Evolutionary conservation across 2,797 vertebrate genomes (phyloP), one percentile per base, ranked within the genome.

Genomic region (Uromys caudimaculatus): DNA sequence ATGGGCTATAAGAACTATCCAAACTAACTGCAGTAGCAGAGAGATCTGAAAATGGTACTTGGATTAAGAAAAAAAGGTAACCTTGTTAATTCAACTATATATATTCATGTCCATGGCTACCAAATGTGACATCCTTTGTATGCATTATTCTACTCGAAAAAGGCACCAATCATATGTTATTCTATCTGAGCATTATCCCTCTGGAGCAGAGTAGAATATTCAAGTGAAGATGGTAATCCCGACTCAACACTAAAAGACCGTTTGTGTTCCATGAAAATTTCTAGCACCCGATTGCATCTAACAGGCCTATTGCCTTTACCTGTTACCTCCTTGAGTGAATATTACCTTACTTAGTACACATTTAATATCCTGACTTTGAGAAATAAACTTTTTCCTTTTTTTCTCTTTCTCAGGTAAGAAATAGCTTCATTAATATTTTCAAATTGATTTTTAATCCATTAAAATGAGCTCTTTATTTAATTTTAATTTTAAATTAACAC

Each of bases 71-170:
- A 47, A 23, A 32, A 21, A 11, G 14, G 4, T 35, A 83, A 23
- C 44, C 75, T 16, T 41, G 21, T 44, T 41, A 71, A 78, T 4
- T 0, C 21, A 54, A 3, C 10, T 92, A 77, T 73, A 86, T 35
- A 52, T 52, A 64, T 24, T 67, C 10, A 87, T 32, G 27, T 0
- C 56, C 19, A 52, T 12, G 44, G 41, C 29, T 50, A 79, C 12
- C 44, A 69, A 21, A 44, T 38, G 44, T 38, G 10, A 21, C 3
- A 3, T 60, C 32, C 0, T 41, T 29, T 69, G 60, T 35, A 4
- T 92, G 50, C n/a, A 84, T 93, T 91, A 64, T 17, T 62, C 88
- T 94, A 95, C 89, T 91, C 56, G 47, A 62, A 89, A 89, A 79
- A 64, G 17, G 54, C 89, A 54, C 78, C 67, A 92, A 56, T 89